Evolutionary conservation across 2,888 invertebrate species (phyloP), one percentile per base, ranked within the genome.

Genomic region (Thereva nobilitata): DNA sequence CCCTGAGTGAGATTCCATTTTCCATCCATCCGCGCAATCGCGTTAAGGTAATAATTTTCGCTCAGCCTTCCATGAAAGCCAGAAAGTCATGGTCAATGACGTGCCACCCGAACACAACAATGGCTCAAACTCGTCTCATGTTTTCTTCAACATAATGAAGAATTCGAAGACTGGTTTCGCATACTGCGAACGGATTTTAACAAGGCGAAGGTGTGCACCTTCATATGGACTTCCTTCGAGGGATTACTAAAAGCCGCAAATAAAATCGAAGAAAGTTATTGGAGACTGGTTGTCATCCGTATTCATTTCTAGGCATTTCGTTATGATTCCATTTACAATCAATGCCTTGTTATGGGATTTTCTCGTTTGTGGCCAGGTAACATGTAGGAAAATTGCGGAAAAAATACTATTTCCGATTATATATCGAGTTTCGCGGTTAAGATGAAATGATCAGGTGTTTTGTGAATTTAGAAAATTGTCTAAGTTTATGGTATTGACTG

Each of bases 71-170:
- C 23, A 23, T 23, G 23, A 23, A 23, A 23, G 23, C 23, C 1
- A 23, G 47, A 38, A 47, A 59, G 47, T 59, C 59, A 59, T 38
- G 59, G 59, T 47, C 59, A 59, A 59, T 59, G 59, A 59, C 49
- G 59, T 12, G 10, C 44, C 44, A 56, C 7, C 12, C 34, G 9
- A 56, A 45, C 56, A 9, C 5, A 10, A 42, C 7, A 7, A 9
- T 42, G 7, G 7, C 42, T 42, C 3, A n/a, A 9, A 42, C 42
- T 42, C n/a, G 42, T 42, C 42, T 4, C n/a, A 42, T n/a, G 8
- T 42, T 42, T 9, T 42, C 42, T 42, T 9, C 42, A 4, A 42
- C 3, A 42, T 42, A 9, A 38, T 41, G 42, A 41, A 5, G 6
- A 54, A 40, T 6, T 54, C 41, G 10, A 9, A 10, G 40, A 12